Conservation (phyloP, 1,140 invertebrate genomes). For the Metaphire vulgaris region DNA sequence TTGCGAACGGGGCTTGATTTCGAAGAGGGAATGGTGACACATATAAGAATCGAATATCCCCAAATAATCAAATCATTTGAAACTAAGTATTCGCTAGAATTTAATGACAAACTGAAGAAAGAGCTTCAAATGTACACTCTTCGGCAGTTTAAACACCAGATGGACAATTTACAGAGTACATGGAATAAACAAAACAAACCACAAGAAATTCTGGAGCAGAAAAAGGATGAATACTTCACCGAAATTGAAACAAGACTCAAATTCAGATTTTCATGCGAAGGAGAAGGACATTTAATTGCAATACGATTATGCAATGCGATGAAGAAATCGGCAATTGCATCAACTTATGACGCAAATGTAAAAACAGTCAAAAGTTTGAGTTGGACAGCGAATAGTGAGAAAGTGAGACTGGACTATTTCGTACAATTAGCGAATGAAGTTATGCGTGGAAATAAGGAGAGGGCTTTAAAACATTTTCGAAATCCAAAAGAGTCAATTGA, state of each 20-base stretch:
- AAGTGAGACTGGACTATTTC: neutral
- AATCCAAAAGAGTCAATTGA: neutral
- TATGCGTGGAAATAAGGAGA: neutral
- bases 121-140: neutral
- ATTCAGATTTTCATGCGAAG: neutral
- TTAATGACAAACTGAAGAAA: neutral
- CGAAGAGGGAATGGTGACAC: neutral
- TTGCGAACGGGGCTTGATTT: neutral
- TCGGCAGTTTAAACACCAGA: neutral
- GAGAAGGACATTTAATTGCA: neutral
- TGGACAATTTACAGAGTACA: neutral
- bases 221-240: neutral
- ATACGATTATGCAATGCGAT: neutral
- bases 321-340: neutral
- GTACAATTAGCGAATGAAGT: neutral
- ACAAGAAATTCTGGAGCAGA: neutral
- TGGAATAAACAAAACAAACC: neutral
- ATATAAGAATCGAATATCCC: neutral
- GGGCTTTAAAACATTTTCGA: neutral
- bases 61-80: neutral
- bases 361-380: neutral
- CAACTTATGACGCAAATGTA: neutral
- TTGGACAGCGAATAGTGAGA: neutral
- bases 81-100: neutral
- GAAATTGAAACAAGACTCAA: neutral